Evolutionary conservation across 1,140 invertebrate species (phyloP).

Genomic region (Lethocerus indicus): DNA sequence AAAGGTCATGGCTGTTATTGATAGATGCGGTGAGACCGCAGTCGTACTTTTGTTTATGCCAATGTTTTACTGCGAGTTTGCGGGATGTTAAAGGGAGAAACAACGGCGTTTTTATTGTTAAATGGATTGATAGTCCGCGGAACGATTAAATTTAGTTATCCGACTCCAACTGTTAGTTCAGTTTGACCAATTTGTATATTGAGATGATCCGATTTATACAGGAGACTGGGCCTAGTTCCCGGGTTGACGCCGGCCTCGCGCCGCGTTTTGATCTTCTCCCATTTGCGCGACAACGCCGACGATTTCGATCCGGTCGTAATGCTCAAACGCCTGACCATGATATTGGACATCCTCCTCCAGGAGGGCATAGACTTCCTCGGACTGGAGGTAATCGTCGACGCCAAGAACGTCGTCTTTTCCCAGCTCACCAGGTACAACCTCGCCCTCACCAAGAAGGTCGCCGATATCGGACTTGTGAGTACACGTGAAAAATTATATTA

Average conservation of each 20-base stretch:
- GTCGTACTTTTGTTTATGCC: too few species aligned
- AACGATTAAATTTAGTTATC: too few species aligned
- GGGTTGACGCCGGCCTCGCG: conserved; percentile 15
- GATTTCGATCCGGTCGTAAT: conserved; percentile 17
- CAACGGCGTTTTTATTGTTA: too few species aligned
- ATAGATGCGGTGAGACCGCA: too few species aligned
- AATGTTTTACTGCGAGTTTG: too few species aligned
- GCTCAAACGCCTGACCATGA: conserved; percentile 17
- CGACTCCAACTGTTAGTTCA: neutral
- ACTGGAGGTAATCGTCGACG: conserved; percentile 15
- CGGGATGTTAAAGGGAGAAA: too few species aligned
- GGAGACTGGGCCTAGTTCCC: conserved; percentile 14
- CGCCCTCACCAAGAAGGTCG: conserved; percentile 8
- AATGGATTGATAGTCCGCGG: too few species aligned
- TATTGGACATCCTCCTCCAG: conserved; percentile 14
- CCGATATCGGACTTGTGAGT: conserved; percentile 17
- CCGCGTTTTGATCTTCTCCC: conserved; percentile 18
- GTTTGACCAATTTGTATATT: neutral
- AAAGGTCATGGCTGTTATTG: too few species aligned
- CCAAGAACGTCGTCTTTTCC: conserved; percentile 11
- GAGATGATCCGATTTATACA: conserved; percentile 6
- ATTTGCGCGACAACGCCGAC: conserved; percentile 13
- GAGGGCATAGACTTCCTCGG: conserved; percentile 15
- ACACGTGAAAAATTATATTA: neutral
- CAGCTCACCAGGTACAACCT: conserved; percentile 17